Percentiles rank a stretch among this genome's conserved stretches.
Conservation (phyloP, 2,888 invertebrate species). For the Eucera pruinosa region DNA sequence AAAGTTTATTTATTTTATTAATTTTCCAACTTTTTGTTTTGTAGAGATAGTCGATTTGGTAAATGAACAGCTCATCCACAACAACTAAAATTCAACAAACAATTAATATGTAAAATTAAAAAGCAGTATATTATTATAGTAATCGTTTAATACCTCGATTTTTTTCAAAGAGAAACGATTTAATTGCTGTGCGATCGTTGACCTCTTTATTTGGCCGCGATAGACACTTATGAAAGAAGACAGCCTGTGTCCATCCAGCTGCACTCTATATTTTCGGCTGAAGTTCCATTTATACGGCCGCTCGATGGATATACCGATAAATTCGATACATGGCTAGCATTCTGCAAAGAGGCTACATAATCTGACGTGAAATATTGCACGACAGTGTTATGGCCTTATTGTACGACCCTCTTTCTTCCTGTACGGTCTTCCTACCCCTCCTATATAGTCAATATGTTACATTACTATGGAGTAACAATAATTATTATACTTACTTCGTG, state of each 20-base stretch:
- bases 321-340: slow-evolving; percentile 56
- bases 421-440: too few species aligned
- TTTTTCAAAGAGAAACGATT: not conserved
- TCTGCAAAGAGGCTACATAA: slow-evolving; percentile 69
- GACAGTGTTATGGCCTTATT: slow-evolving; percentile 60
- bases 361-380: slow-evolving; percentile 73
- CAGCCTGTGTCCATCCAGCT: slow-evolving; percentile 51
- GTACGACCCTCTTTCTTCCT: slow-evolving; percentile 13
- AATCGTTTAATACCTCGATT: too few species aligned
- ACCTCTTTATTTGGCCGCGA: slow-evolving; percentile 15
- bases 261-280: slow-evolving; percentile 55
- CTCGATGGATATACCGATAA: slow-evolving; percentile 58
- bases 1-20: too few species aligned
- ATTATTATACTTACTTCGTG: too few species aligned
- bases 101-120: too few species aligned
- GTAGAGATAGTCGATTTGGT: too few species aligned
- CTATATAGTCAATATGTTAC: too few species aligned
- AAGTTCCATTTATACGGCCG: slow-evolving; percentile 31
- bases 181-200: slow-evolving; percentile 10
- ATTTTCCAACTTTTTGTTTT: too few species aligned
- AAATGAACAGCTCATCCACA: too few species aligned
- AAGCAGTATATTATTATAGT: too few species aligned
- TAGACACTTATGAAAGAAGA: slow-evolving; percentile 25
- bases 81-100: too few species aligned
- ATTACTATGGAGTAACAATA: too few species aligned